phyloP scores from a whole-genome alignment of 2,888 invertebrate species.

The Ganaspis brasiliensis region DNA sequence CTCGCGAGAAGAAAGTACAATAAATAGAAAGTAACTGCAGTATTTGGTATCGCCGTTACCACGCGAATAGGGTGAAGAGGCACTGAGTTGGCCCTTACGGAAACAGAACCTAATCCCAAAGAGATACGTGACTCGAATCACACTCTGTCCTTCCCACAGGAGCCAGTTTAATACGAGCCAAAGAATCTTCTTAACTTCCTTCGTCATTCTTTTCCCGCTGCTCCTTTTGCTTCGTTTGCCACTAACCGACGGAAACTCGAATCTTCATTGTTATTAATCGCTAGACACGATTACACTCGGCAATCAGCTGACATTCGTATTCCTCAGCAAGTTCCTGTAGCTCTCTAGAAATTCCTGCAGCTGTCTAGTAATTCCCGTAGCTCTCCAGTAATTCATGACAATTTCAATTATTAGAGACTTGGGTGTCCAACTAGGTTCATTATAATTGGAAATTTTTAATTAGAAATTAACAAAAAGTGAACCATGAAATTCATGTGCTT shows the following conservation, averaged over 20 bases:
- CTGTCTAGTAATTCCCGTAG: no score
- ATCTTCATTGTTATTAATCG: conserved; percentile 56
- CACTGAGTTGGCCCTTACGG: conserved; percentile 52
- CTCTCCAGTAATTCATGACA: background rate
- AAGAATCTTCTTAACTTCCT: conserved; percentile 53
- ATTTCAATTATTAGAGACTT: conserved; percentile 2
- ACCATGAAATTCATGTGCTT: no score
- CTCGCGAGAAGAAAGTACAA: conserved; percentile 10
- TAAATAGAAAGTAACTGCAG: conserved; percentile 39
- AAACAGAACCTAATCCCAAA: conserved; percentile 77
- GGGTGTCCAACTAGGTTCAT: no score
- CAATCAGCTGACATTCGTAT: conserved; percentile 33
- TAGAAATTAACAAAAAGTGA: no score
- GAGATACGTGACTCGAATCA: conserved; percentile 76
- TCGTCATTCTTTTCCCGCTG: conserved; percentile 47
- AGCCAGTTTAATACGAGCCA: conserved; percentile 55
- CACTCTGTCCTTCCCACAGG: conserved; percentile 53
- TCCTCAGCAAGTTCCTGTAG: background rate
- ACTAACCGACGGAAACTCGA: conserved; percentile 42
- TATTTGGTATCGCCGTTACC: conserved; percentile 30
- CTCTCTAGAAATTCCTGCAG: background rate
- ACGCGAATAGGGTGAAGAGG: conserved; percentile 6
- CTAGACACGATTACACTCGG: conserved; percentile 48
- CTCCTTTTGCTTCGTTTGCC: conserved; percentile 52
- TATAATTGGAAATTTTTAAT: no score